Evolutionary conservation across 2,797 vertebrate species (phyloP), one percentile per base, ranked within the genome.

Genomic region (Onychomys torridus): DNA sequence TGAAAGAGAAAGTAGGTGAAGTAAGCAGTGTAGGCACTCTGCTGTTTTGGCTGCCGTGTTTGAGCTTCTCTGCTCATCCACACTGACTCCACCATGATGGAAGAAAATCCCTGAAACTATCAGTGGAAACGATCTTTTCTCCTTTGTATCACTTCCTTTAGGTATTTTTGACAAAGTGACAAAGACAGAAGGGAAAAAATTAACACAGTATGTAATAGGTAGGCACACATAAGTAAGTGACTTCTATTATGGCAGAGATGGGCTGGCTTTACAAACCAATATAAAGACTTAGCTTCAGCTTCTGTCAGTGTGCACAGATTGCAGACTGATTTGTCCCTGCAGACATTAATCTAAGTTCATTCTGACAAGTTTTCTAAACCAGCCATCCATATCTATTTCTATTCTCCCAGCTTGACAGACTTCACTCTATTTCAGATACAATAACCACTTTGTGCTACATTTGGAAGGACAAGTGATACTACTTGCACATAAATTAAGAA

Each of bases 401-500:
- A 8, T 73, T 77, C 40, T 91, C 61, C n/a, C 5, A 75, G 43
- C 78, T 7, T 75, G 63, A 79, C 37, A 93, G 12, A 89, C 13
- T 90, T 71, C 6, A 92, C 32, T 61, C 79, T 55, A 76, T 25
- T 89, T 95, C 83, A 40, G 76, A 21, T 88, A 34, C 49, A 67
- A 21, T 77, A 25, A 49, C n/a, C 7, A 59, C 11, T 69, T 82
- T 34, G 4, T 82, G 71, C 49, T 92, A 8, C 27, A 82, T 76
- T n/a, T 17, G 69, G 87, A 73, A 25, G 29, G 8, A 81, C 25
- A 55, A 67, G 29, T 84, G 71, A 67, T 79, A 52, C 23, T 79
- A 40, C 29, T 78, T 71, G 65, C 29, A n/a, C 34, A 55, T 16
- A 55, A 69, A 52, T 52, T 84, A 69, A 86, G 65, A 69, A 25